Percentiles rank a stretch among this genome's conserved stretches.
Evolutionary conservation across 2,113 vertebrate genomes (phyloP).

Genomic region (Sinosuthora webbiana): DNA sequence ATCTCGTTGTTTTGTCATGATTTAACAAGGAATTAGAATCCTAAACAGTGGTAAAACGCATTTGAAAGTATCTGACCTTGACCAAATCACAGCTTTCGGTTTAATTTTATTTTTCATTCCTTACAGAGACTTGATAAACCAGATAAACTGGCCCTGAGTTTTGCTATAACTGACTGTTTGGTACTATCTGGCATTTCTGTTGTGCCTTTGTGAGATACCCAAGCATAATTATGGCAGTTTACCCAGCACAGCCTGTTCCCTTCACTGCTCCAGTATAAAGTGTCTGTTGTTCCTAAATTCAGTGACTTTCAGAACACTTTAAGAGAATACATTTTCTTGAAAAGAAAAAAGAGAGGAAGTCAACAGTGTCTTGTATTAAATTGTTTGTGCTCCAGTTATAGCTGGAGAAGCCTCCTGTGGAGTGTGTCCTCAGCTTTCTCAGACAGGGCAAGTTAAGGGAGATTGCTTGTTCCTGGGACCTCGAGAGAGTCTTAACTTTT

Average conservation of each 20-base stretch:
- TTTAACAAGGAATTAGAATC: not conserved
- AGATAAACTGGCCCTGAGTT: not conserved
- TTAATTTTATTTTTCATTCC: conserved; percentile 16
- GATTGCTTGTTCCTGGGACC: not conserved
- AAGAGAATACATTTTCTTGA: not conserved
- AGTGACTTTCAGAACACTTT: not conserved
- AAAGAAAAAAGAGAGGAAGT: not conserved
- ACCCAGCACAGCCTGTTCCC: not conserved
- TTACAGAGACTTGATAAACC: not conserved
- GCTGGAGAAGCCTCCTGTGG: not conserved
- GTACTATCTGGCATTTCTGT: not conserved
- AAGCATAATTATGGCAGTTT: not conserved
- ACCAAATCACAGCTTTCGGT: not conserved
- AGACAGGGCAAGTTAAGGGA: not conserved
- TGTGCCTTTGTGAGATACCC: not conserved
- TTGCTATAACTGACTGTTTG: not conserved
- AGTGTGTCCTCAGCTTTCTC: not conserved
- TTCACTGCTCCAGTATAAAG: not conserved
- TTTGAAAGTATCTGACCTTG: not conserved
- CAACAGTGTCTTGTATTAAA: not conserved
- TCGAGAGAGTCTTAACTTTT: not conserved
- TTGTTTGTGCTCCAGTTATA: not conserved
- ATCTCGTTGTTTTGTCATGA: not conserved
- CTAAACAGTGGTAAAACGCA: not conserved
- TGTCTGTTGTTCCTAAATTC: not conserved